Conservation (phyloP, 2,113 vertebrate species). For the Percopsis transmontana region DNA sequence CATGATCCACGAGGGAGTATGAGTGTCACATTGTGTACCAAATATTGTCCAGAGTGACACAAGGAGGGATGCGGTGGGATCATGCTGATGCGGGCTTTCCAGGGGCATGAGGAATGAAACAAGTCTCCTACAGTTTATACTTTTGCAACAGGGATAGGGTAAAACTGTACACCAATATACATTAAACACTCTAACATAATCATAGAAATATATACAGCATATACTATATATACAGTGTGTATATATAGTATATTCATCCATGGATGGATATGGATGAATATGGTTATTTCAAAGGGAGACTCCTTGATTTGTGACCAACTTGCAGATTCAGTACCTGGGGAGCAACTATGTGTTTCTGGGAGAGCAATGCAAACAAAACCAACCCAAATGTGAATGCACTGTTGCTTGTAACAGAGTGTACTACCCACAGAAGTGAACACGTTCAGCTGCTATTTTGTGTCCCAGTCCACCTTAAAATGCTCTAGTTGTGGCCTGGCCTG, state of each 20-base stretch:
- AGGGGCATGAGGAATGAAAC: background rate
- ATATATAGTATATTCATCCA: too few species aligned
- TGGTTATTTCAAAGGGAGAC: too few species aligned
- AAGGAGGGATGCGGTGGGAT: background rate
- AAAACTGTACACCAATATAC: background rate
- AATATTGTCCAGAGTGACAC: background rate
- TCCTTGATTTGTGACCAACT: too few species aligned
- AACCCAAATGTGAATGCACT: conserved; percentile 51
- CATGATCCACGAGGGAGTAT: background rate
- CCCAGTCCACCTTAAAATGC: conserved; percentile 21
- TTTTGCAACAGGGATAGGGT: too few species aligned
- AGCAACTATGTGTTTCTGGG: background rate
- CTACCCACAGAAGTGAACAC: conserved; percentile 32
- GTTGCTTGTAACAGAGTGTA: conserved; percentile 62
- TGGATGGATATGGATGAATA: too few species aligned
- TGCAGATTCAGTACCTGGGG: too few species aligned
- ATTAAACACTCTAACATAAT: too few species aligned
- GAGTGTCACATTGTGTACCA: conserved; percentile 1
- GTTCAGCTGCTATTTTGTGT: conserved; percentile 36
- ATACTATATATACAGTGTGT: too few species aligned
- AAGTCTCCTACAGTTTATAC: background rate
- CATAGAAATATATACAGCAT: too few species aligned
- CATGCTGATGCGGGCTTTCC: background rate
- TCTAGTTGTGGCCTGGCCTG: background rate
- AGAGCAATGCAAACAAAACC: conserved; percentile 40